These are phyloP conservation scores for Parnassius apollo DNA, from an alignment of 2,888 invertebrate species.

Conservation along the genomic window DNA sequence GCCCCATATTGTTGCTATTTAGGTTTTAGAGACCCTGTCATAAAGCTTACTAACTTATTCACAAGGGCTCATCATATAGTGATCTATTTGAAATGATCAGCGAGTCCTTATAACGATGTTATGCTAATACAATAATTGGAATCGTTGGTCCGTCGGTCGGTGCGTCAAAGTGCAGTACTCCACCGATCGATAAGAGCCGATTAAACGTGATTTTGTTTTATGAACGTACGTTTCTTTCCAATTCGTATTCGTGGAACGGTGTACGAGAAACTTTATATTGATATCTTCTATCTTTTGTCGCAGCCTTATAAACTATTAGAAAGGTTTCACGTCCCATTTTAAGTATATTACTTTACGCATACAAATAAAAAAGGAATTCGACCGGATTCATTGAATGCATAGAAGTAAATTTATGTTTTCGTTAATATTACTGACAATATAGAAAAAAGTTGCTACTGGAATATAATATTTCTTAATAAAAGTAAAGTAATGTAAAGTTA, in stretches of 20 bases:
- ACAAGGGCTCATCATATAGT: conserved; percentile 6
- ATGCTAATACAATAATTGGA: conserved; percentile 42
- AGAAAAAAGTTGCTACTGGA: too few species aligned
- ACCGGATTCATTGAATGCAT: conserved; percentile 8
- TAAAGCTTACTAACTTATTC: neutral
- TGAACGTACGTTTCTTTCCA: conserved; percentile 13
- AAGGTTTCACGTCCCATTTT: conserved; percentile 24
- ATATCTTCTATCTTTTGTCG: conserved; percentile 19
- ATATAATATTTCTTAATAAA: too few species aligned
- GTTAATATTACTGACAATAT: too few species aligned
- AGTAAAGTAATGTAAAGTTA: too few species aligned
- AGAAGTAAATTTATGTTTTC: too few species aligned
- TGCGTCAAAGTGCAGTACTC: conserved; percentile 31
- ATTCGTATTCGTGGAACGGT: conserved; percentile 27
- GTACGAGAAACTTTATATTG: conserved; percentile 28
- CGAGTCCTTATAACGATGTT: conserved; percentile 31
- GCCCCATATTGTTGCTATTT: neutral
- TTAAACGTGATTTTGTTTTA: conserved; percentile 30
- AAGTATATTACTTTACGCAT: conserved; percentile 16
- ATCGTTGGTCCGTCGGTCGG: conserved; percentile 33
- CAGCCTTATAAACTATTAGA: conserved; percentile 27
- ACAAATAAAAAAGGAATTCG: conserved; percentile 18
- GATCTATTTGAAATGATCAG: conserved; percentile 33
- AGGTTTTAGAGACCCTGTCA: neutral
- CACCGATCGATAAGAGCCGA: conserved; percentile 27